Conservation (phyloP, 2,888 invertebrate species). For the Fissipunctia ypsillon region DNA sequence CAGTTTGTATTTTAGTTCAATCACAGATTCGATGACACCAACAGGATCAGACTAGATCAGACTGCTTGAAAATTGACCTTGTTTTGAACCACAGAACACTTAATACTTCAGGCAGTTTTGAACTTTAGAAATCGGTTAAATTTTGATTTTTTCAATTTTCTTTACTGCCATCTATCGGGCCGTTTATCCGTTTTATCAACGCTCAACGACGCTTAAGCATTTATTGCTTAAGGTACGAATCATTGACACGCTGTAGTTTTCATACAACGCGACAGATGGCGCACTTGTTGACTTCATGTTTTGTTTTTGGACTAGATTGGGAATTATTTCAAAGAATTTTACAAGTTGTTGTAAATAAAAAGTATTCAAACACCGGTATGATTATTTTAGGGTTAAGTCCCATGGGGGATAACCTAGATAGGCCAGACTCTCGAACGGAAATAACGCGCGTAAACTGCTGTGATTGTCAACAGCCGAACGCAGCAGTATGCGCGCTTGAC, state of each 20-base stretch:
- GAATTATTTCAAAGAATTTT: too few relatives aligned
- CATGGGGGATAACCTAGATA: background rate
- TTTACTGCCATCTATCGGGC: conserved; percentile 11
- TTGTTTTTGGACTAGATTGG: background rate
- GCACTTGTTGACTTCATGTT: background rate
- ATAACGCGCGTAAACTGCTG: background rate
- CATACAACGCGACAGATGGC: conserved; percentile 10
- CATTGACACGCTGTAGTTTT: background rate
- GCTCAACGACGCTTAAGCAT: background rate
- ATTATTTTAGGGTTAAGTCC: background rate
- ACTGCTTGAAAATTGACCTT: too few relatives aligned
- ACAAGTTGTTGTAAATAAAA: background rate
- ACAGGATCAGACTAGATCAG: too few relatives aligned
- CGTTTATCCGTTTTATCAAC: background rate
- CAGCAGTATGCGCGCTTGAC: too few relatives aligned
- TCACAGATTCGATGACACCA: too few relatives aligned
- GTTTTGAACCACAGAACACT: too few relatives aligned
- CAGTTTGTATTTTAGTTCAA: too few relatives aligned
- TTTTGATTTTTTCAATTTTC: background rate
- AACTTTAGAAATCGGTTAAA: too few relatives aligned
- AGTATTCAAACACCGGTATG: background rate
- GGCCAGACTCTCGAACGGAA: background rate
- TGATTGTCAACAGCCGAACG: too few relatives aligned
- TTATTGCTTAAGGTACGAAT: background rate
- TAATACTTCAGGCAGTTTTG: too few relatives aligned